Conservation (phyloP, 2,888 invertebrate species). For the Platycheirus albimanus region DNA sequence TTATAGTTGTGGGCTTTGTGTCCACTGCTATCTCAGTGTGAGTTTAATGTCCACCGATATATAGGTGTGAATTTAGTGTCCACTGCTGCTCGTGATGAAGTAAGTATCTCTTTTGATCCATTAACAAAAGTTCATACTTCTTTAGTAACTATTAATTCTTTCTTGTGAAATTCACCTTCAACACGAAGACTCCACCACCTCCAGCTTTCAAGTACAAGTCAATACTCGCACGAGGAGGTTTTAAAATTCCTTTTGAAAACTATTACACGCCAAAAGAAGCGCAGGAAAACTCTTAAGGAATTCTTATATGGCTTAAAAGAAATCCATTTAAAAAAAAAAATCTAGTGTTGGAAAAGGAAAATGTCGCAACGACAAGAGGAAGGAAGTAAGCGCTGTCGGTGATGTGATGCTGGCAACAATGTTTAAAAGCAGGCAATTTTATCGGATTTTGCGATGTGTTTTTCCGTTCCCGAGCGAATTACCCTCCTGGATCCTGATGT, state of each 20-base stretch:
- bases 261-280: slow-evolving; percentile 16
- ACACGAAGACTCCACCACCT: neutral
- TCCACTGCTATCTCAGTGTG: too few relatives aligned
- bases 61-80: too few relatives aligned
- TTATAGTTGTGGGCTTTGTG: too few relatives aligned
- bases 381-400: slow-evolving; percentile 23
- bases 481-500: slow-evolving; percentile 19
- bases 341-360: slow-evolving; percentile 45
- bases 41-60: too few relatives aligned
- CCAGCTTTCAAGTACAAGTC: slow-evolving; percentile 16
- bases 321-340: slow-evolving; percentile 61
- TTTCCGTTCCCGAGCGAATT: slow-evolving; percentile 30
- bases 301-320: slow-evolving; percentile 49
- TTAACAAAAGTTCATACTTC: too few relatives aligned
- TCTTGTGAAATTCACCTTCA: slow-evolving; percentile 2
- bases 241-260: slow-evolving; percentile 44
- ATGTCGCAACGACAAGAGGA: neutral
- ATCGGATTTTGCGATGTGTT: slow-evolving; percentile 19
- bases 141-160: too few relatives aligned
- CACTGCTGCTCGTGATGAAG: too few relatives aligned
- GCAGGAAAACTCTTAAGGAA: slow-evolving; percentile 38
- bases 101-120: too few relatives aligned
- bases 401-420: slow-evolving; percentile 47
- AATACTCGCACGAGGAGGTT: slow-evolving; percentile 47
- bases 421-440: slow-evolving; percentile 49